phyloP scores from a whole-genome alignment of 2,888 invertebrate species.

The Dolomedes plantarius region DNA sequence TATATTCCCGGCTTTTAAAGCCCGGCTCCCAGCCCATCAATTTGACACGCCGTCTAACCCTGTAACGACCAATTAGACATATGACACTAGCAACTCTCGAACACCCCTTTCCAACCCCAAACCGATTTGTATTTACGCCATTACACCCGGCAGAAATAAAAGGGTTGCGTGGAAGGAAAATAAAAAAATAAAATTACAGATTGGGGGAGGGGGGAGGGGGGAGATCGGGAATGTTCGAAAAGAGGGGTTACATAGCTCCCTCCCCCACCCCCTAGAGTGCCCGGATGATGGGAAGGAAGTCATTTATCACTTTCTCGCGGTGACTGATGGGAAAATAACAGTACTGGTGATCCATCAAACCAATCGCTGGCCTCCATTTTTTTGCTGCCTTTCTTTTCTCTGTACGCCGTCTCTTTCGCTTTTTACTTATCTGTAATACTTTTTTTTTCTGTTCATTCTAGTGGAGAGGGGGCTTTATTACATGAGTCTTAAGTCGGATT shows the following conservation, averaged over 20 bases:
- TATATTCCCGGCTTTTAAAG: no score
- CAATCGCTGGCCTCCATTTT: conserved; percentile 69
- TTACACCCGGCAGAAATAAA: conserved; percentile 38
- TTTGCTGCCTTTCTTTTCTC: conserved; percentile 22
- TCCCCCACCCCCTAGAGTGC: conserved; percentile 52
- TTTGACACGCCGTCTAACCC: no score
- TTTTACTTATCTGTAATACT: conserved; percentile 65
- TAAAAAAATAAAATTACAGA: no score
- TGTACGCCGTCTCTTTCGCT: conserved; percentile 43
- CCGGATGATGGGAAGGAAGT: conserved; percentile 71
- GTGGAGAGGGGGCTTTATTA: conserved; percentile 69
- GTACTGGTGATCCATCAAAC: conserved; percentile 71
- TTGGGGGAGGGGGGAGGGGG: not conserved
- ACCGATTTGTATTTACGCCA: conserved; percentile 50
- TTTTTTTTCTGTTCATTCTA: conserved; percentile 27
- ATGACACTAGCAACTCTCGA: not conserved
- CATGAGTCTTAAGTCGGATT: conserved; percentile 71
- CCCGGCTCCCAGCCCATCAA: no score
- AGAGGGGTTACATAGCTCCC: conserved; percentile 33
- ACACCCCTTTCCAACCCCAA: not conserved
- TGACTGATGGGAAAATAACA: conserved; percentile 71
- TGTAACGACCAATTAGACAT: no score
- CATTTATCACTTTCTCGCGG: conserved; percentile 71
- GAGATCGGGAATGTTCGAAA: conserved; percentile 12
- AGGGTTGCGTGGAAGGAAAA: conserved; percentile 25